Percentiles rank a stretch among this genome's conserved stretches.
phyloP scores from a whole-genome alignment of 2,797 vertebrate genomes.

The Rhyacichthys aspro region DNA sequence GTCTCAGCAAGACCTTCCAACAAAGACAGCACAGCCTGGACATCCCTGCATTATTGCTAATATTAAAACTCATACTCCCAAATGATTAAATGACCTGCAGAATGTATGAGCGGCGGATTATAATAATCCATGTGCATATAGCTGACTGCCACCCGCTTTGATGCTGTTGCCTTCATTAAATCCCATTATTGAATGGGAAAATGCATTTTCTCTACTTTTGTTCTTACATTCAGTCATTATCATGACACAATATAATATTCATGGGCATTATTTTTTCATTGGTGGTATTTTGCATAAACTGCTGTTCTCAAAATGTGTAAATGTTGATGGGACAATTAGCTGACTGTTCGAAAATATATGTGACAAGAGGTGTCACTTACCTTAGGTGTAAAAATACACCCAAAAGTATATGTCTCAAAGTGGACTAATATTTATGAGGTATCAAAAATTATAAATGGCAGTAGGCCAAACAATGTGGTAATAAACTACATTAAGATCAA shows the following conservation, averaged over 20 bases:
- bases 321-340: no score
- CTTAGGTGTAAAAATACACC: no score
- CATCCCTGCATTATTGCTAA: conserved; percentile 35
- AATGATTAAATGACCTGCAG: conserved; percentile 58
- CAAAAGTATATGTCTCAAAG: no score
- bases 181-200: conserved; percentile 6
- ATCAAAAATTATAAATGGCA: no score
- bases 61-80: conserved; percentile 44
- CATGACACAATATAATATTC: neutral
- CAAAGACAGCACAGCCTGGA: conserved; percentile 21
- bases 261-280: neutral
- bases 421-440: no score
- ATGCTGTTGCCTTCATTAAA: conserved; percentile 22
- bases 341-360: no score
- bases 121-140: conserved; percentile 20
- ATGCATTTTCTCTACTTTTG: conserved; percentile 1
- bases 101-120: conserved; percentile 38
- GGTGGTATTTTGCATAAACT: neutral
- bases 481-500: no score
- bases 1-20: conserved; percentile 42
- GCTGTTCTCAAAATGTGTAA: no score
- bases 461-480: no score
- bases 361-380: no score
- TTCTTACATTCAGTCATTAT: conserved; percentile 11
- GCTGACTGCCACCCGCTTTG: conserved; percentile 18